Base-by-base conservation (phyloP, 2,797 vertebrate genomes). In the Micrastur ruficollis region DNA sequence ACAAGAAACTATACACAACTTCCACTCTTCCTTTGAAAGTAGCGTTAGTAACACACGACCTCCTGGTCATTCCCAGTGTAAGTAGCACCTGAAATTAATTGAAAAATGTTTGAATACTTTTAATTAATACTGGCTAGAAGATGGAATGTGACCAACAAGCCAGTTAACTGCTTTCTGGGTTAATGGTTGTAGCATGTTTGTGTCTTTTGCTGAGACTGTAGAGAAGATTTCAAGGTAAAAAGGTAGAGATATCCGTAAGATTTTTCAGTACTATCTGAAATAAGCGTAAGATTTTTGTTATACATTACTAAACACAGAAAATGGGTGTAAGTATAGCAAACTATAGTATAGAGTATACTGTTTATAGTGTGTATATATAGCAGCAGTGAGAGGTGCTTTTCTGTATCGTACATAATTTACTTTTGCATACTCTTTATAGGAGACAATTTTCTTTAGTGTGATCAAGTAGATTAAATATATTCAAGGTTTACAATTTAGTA, bases 1-100 rank as follows among this genome's bases (percentile, higher is more conserved):
- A 91, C 99, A 99, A 95, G 99, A 99, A 98, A 99, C 99, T 70
- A 99, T 99, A 97, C 99, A 99, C 95, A 99, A 99, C 97, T 99
- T 99, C 97, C 99, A 99, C 96, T 99, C 99, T 8, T 99, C 99
- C 11, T 99, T 99, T 94, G 99, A 99, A 59, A 99, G 99, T 93
- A 99, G 99, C 11, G 99, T 99, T 87, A 99, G 99, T 95, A 99
- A 99, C 97, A 98, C 99, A 23, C 98, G 99, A 53, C 98, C 98
- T 5, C 97, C 98, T 65, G 99, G 98, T 86, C 98, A 98, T 89
- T 98, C 98, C 17, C 99, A 98, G 68, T 99, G 99, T 99, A 97
- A 98, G 98, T 98, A 97, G 90, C 27, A 55, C 52, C 86, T 87
- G 59, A 66, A 93, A 61, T 71, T 6, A 53, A 26, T 59, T 56